These are phyloP conservation scores for Tapirus indicus DNA, from an alignment of 2,797 vertebrate species.

Conservation along the genomic window DNA sequence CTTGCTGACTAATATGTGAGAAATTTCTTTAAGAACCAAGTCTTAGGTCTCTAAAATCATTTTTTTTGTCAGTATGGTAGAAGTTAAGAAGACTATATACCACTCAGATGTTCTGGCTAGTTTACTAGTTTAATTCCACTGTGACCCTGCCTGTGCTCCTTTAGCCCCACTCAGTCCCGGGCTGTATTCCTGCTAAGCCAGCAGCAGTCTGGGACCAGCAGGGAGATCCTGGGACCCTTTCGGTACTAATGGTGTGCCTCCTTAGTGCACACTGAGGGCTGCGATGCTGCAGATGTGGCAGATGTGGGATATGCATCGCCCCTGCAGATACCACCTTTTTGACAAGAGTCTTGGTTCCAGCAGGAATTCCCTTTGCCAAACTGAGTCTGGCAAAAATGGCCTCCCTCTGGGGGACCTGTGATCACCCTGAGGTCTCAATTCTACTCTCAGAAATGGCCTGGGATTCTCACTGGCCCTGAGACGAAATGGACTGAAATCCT, in stretches of 20 bases:
- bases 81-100: background rate
- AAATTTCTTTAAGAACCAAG: background rate
- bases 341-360: background rate
- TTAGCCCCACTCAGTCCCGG: rapidly evolving
- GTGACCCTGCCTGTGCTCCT: background rate
- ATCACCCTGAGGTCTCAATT: background rate
- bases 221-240: background rate
- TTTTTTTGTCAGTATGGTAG: background rate
- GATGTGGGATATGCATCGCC: rapidly evolving
- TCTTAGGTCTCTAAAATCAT: background rate
- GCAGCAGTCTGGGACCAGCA: background rate
- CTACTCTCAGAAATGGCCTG: background rate
- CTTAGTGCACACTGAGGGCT: background rate
- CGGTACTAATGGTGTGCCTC: background rate
- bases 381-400: background rate
- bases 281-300: background rate
- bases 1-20: background rate
- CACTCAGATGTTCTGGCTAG: background rate
- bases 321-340: background rate
- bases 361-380: background rate
- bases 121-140: background rate
- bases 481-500: background rate
- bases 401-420: background rate
- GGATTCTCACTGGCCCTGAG: background rate
- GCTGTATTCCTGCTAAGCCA: no score